Base-by-base conservation (phyloP, 2,113 vertebrate species). In the Anarrhichthys ocellatus region DNA sequence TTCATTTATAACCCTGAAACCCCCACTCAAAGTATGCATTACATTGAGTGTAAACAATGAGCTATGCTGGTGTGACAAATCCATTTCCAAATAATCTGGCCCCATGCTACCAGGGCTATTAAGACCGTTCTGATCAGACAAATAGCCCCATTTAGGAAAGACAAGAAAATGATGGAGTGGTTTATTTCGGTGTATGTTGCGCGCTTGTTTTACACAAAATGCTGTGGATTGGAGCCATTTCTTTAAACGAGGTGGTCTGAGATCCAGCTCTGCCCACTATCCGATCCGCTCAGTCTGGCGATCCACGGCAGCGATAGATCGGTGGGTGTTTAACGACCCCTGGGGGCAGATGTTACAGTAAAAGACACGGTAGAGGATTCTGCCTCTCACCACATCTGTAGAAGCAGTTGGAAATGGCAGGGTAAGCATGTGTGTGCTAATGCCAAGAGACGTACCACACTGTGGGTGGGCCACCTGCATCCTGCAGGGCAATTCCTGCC, bases 401-500 rank as follows among this genome's bases (percentile, higher is more conserved):
- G 84, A 59, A 65, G 73, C 68, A 67, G 76, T 81, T 84, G 54
- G 77, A 89, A 89, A 92, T 63, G 86, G 78, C 87, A 83, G 90
- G 79, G 80, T 84, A 78, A 82, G 86, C 84, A 82, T 82, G 83
- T 80, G 87, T 81, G 48, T 69, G 34, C 52, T 80, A 83, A 90
- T 86, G 86, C 90, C 88, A 93, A 71, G 81, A 92, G 88, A 92
- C 73, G 89, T 78, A 86, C 87, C 92, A 84, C 90, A 72, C 75
- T 44, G 84, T 94, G 93, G 90, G 94, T 93, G 93, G 94, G 86
- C 92, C 74, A 76, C 78, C 83, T 89, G 91, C 36, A 85, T 83
- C 92, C 94, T 89, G 80, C 86, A 86, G 91, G 92, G 89, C 90
- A 92, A 92, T 93, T 92, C 88, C 90, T 91, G 84, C 86, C 90